Evolutionary conservation across 1,140 invertebrate genomes (phyloP).

Genomic region (Drosophila dunni): DNA sequence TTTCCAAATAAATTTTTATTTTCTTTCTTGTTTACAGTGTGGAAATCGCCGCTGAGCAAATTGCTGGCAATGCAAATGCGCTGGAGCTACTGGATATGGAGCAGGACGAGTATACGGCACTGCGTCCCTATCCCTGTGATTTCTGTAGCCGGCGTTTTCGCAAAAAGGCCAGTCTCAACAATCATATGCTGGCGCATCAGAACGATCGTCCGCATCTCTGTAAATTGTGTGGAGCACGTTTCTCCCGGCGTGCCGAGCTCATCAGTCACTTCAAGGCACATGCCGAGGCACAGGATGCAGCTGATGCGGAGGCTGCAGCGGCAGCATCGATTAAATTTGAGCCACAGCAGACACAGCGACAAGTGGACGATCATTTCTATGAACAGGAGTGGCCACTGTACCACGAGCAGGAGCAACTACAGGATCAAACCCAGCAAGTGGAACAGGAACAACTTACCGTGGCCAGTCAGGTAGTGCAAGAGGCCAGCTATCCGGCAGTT

Average conservation of each 20-base stretch:
- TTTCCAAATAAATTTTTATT: neutral
- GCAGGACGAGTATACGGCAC: constrained; percentile 92
- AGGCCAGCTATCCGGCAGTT: constrained; percentile 40
- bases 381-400: constrained; percentile 75
- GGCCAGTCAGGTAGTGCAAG: constrained; percentile 22
- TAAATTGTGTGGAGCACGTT: constrained; percentile 91
- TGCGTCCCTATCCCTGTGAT: constrained; percentile 93
- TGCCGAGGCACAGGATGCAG: constrained; percentile 86
- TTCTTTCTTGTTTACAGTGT: constrained; percentile 84
- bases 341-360: constrained; percentile 50
- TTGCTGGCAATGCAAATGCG: constrained; percentile 85
- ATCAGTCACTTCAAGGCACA: constrained; percentile 93
- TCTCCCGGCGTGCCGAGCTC: constrained; percentile 90
- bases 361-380: constrained; percentile 74
- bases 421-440: constrained; percentile 38
- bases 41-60: constrained; percentile 88
- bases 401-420: constrained; percentile 38
- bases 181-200: constrained; percentile 93
- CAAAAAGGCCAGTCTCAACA: constrained; percentile 92
- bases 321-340: constrained; percentile 62
- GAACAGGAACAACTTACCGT: constrained; percentile 41
- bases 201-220: constrained; percentile 91
- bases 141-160: constrained; percentile 92
- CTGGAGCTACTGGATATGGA: constrained; percentile 89
- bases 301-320: constrained; percentile 84